Percentiles rank a stretch among this genome's conserved stretches.
Conservation (phyloP, 2,113 vertebrate species). For the Ursus arctos region DNA sequence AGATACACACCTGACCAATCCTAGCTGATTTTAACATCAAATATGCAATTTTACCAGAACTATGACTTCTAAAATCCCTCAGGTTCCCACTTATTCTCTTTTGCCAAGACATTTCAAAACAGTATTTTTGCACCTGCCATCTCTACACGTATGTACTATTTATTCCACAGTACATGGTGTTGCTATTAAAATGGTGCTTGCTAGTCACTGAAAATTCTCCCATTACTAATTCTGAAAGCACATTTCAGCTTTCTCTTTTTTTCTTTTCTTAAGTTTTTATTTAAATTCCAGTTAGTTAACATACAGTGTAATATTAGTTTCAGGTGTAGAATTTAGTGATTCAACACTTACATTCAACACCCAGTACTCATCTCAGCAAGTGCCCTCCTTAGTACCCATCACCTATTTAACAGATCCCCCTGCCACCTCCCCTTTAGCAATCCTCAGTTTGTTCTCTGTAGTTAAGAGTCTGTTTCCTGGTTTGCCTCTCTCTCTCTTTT, state of each 20-base stretch:
- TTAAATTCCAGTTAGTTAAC: not conserved
- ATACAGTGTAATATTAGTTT: not conserved
- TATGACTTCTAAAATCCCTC: not conserved
- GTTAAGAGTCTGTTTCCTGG: not conserved
- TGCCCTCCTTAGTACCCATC: not conserved
- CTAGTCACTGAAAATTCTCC: not conserved
- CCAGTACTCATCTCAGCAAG: not conserved
- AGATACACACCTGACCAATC: not conserved
- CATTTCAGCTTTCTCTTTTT: not conserved
- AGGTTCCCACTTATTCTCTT: not conserved
- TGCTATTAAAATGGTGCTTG: not conserved
- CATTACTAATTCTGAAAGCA: not conserved
- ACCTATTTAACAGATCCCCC: not conserved
- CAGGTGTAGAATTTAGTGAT: not conserved
- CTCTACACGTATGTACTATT: not conserved
- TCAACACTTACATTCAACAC: not conserved
- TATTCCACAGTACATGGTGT: not conserved
- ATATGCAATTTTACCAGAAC: not conserved
- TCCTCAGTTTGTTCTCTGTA: not conserved
- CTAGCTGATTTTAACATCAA: not conserved
- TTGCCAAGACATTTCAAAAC: not conserved
- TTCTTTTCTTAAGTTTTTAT: not conserved
- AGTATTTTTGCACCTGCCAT: not conserved
- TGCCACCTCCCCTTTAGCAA: not conserved
- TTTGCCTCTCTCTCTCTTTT: not conserved